phyloP scores from a whole-genome alignment of 2,888 invertebrate genomes.

The Ceratothoa steindachneri region DNA sequence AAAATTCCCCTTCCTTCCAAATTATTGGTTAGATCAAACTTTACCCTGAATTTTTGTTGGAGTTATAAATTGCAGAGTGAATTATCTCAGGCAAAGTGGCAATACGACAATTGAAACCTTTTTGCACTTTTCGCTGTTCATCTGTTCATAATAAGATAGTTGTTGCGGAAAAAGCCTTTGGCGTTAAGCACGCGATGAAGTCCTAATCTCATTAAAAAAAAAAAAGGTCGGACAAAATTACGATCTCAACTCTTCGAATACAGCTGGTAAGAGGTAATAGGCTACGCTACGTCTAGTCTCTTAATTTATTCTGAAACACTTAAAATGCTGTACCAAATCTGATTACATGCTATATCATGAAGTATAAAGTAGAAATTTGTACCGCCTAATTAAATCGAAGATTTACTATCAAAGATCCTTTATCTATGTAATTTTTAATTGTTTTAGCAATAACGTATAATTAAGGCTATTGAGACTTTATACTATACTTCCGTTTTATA shows the following conservation, averaged over 20 bases:
- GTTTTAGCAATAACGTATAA: slow-evolving; percentile 10
- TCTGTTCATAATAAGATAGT: slow-evolving; percentile 11
- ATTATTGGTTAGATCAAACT: not conserved
- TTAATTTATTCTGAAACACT: slow-evolving; percentile 13
- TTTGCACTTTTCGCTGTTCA: not conserved
- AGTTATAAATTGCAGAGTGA: slow-evolving; percentile 9
- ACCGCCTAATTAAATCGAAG: slow-evolving; percentile 7
- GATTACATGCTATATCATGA: slow-evolving; percentile 9
- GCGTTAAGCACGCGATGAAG: slow-evolving; percentile 13
- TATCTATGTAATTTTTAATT: slow-evolving; percentile 2
- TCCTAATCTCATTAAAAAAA: not conserved
- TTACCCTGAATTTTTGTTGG: not conserved
- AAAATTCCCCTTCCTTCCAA: not conserved
- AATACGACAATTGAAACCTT: slow-evolving; percentile 2
- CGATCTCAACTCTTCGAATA: not conserved
- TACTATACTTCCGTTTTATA: not conserved
- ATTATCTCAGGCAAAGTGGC: slow-evolving; percentile 6
- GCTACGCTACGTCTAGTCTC: not conserved
- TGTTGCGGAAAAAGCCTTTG: not conserved
- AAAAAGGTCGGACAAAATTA: not conserved
- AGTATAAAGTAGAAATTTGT: not conserved
- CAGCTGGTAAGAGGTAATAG: slow-evolving; percentile 2
- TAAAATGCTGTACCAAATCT: slow-evolving; percentile 10
- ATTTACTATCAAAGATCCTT: slow-evolving; percentile 4
- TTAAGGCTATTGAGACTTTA: not conserved